phyloP scores from a whole-genome alignment of 2,113 vertebrate genomes.

The human (Homo sapiens) region GRCh38 chr1:11649001-11649500 shows the following conservation, averaged over 20 bases:
- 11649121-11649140: constrained; percentile 83
- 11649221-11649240: constrained; percentile 80
- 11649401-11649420: neutral
- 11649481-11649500: neutral
- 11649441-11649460: neutral
- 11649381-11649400: neutral
- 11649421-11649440: neutral
- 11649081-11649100: constrained; percentile 82
- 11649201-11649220: constrained; percentile 81
- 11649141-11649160: constrained; percentile 85
- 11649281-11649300: neutral
- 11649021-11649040: neutral
- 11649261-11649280: neutral
- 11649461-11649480: neutral
- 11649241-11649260: accelerated
- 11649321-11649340: neutral
- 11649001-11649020: neutral
- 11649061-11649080: accelerated
- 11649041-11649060: neutral
- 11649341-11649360: neutral
- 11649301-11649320: neutral
- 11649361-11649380: neutral
- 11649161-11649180: constrained; percentile 83
- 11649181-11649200: constrained; percentile 85
- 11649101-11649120: constrained; percentile 64